phyloP scores from a whole-genome alignment of 1,140 invertebrate genomes.

The Phenacoccus solenopsis region DNA sequence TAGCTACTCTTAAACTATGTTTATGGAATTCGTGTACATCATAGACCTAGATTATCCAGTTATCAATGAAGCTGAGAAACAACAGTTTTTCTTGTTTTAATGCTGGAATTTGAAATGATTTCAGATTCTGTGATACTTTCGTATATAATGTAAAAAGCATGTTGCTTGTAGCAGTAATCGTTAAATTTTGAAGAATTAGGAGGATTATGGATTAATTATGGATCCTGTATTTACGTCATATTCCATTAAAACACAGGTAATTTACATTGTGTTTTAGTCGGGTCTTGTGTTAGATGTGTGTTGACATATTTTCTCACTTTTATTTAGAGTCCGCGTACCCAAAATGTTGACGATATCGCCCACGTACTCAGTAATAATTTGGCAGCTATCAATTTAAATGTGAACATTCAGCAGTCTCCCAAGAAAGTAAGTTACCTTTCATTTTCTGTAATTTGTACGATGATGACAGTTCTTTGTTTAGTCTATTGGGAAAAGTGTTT shows the following conservation, averaged over 20 bases:
- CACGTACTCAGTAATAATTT: neutral
- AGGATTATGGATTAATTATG: neutral
- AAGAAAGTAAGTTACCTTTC: slow-evolving; percentile 1
- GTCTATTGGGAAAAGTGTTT: too few relatives aligned
- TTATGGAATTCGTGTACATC: too few relatives aligned
- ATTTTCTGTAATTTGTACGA: too few relatives aligned
- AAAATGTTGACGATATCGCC: neutral
- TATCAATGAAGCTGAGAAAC: too few relatives aligned
- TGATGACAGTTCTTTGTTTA: too few relatives aligned
- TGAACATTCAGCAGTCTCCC: neutral
- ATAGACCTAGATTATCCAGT: too few relatives aligned
- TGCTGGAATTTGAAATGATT: too few relatives aligned
- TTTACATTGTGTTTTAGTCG: neutral
- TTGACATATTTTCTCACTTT: neutral
- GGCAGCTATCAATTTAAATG: slow-evolving; percentile 5
- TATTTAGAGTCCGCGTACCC: neutral
- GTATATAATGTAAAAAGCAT: neutral
- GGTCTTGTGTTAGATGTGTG: neutral
- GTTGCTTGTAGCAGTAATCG: neutral
- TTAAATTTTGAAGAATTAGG: neutral
- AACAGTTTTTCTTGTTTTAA: too few relatives aligned
- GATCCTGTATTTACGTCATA: neutral
- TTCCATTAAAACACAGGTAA: neutral
- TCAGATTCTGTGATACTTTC: neutral
- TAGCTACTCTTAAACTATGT: too few relatives aligned